Evolutionary conservation across 2,888 invertebrate genomes (phyloP), one percentile per base, ranked within the genome.

Genomic region (Ichneumoninae sp.): DNA sequence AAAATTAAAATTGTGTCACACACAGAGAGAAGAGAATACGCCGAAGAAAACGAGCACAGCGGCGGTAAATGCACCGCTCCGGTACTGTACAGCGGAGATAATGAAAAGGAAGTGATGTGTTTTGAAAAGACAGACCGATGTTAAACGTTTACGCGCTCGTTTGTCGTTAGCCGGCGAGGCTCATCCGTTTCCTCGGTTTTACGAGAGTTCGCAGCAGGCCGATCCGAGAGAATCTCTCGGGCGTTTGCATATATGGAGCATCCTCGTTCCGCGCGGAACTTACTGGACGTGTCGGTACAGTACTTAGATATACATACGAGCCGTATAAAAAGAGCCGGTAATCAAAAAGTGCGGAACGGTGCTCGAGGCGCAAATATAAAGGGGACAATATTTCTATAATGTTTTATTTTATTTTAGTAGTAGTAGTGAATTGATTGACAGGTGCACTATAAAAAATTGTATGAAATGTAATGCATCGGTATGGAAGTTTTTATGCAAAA

Each of bases 131-230:
- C 54, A 60, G 44, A 50, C 44, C 36, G 60, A 47, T 73, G 68
- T 73, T 73, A 73, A 81, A 81, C 81, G 65, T 71, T 57, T 36
- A 33, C 30, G 70, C 73, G 80, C 75, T 74, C 60, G 68, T 47
- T 16, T 52, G 65, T 81, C 77, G 70, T 73, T 71, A 70, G 36
- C 70, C 22, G 44, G 57, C 26, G 69, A 68, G 30, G 68, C 74
- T 70, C 81, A 81, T 85, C 81, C 84, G 78, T 85, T 85, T 85
- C 81, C 84, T 63, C 57, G 33, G 65, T 81, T 81, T 81, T 81
- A 81, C 73, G 84, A 78, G 63, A 71, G 65, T 44, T 66, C 63
- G 47, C 40, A 73, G 47, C 47, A 4, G 33, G 3, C 3, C n/a
- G 36, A 36, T 54, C 19, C 19, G 22, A 10, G 57, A 33, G 52